phyloP scores from a whole-genome alignment of 2,888 invertebrate species.

The Rhynchonema sp. region DNA sequence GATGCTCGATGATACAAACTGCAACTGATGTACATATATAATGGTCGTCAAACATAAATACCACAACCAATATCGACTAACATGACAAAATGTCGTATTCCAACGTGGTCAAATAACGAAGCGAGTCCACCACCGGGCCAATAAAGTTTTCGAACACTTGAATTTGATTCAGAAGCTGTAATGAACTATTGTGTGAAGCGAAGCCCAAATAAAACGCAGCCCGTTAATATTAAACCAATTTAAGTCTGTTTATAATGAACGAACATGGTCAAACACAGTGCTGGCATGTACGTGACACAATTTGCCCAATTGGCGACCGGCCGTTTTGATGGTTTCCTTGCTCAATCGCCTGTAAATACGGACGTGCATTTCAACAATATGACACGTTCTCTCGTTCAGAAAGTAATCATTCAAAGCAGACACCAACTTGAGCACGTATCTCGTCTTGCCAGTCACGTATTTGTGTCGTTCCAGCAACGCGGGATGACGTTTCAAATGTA shows the following conservation, averaged over 20 bases:
- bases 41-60: no score
- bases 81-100: constrained; percentile 87
- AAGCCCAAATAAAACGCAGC: background rate
- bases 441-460: constrained; percentile 69
- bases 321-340: constrained; percentile 92
- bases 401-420: background rate
- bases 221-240: background rate
- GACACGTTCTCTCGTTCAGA: no score
- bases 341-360: constrained; percentile 40
- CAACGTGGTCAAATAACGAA: constrained; percentile 79
- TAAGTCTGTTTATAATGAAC: constrained; percentile 20
- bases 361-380: no score
- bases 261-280: constrained; percentile 82
- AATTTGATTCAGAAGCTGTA: constrained; percentile 35
- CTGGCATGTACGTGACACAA: constrained; percentile 85
- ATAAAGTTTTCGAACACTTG: constrained; percentile 85
- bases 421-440: constrained; percentile 80
- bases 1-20: constrained; percentile 73
- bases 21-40: no score
- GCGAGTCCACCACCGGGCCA: constrained; percentile 82
- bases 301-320: constrained; percentile 86
- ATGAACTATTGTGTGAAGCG: background rate
- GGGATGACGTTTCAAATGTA: constrained; percentile 59
- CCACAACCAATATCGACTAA: constrained; percentile 16
- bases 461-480: constrained; percentile 61